phyloP scores from a whole-genome alignment of 2,797 vertebrate species.

The Falco berigora region DNA sequence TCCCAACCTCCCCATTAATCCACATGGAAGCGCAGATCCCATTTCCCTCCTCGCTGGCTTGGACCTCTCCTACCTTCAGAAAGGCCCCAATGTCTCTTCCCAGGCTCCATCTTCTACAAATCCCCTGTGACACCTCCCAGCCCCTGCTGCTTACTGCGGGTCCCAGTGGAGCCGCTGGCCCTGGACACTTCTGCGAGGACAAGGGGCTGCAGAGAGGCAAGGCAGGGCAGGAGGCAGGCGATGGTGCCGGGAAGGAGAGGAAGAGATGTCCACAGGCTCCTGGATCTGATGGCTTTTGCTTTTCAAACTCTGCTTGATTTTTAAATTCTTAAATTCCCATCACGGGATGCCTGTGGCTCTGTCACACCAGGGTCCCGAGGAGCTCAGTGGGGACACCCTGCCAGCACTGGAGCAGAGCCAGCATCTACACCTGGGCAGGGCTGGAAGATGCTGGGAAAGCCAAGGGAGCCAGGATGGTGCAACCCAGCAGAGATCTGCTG shows the following conservation, averaged over 20 bases:
- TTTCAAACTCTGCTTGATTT: background rate
- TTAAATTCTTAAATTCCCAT: background rate
- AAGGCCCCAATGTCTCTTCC: background rate
- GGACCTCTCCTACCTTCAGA: background rate
- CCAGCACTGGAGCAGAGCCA: rapidly evolving
- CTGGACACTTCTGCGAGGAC: rapidly evolving
- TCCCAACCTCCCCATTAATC: background rate
- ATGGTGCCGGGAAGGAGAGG: background rate
- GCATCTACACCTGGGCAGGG: background rate
- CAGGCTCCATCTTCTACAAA: background rate
- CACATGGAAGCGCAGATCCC: rapidly evolving
- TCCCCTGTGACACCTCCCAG: rapidly evolving
- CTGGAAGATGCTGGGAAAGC: background rate
- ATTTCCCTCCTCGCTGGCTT: background rate
- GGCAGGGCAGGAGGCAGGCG: background rate
- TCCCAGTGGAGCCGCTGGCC: rapidly evolving
- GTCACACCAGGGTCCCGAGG: rapidly evolving
- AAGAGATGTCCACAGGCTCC: rapidly evolving
- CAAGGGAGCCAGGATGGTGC: rapidly evolving
- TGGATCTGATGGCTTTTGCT: rapidly evolving
- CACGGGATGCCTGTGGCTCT: background rate
- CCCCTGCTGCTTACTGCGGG: rapidly evolving
- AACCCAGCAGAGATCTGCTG: background rate
- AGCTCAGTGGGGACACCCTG: background rate
- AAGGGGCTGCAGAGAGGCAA: background rate